Base-by-base conservation (phyloP, 2,888 invertebrate species). In the Brenthis ino region DNA sequence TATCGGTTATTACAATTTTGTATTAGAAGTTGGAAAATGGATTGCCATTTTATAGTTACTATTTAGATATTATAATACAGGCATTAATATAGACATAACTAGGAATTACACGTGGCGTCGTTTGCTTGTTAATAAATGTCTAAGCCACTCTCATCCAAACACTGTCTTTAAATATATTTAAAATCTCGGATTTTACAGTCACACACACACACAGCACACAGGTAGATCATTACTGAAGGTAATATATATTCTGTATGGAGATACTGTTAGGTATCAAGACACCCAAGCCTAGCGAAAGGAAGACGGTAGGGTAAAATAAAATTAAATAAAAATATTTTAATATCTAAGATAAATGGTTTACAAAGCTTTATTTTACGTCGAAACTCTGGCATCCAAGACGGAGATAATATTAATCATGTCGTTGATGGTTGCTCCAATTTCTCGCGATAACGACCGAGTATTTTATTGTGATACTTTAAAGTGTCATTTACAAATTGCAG, bases 391-490 rank as follows among this genome's bases (percentile, higher is more conserved):
- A 61, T 61, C 67, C 60, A 63, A 63, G 57, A 67, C 56, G 43
- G 37, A 64, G 71, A 73, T 73, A 70, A 73, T 71, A 76, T 77
- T 74, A 77, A 77, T 75, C 74, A 75, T 73, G 75, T 74, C 78
- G 74, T 76, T 60, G 78, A 69, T 75, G 75, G 74, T 76, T 72
- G 76, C 74, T 75, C 74, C 78, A 80, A 79, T 80, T 76, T 76
- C 76, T 68, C 56, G 71, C 66, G 79, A 81, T 80, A 79, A 76
- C 75, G 72, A 70, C 72, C 65, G 75, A 72, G 73, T 78, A 77
- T 76, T 77, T 81, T 78, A 79, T 77, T 74, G 73, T 71, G 58
- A 74, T 75, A 76, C 75, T 75, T 76, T 74, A 72, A 75, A 75
- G 71, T 74, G 74, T 76, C 76, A 64, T 76, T 75, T 74, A 76